These are phyloP conservation scores for Hippocampus barbouri DNA, from an alignment of 2,113 vertebrate genomes.

Conservation along the genomic window DNA sequence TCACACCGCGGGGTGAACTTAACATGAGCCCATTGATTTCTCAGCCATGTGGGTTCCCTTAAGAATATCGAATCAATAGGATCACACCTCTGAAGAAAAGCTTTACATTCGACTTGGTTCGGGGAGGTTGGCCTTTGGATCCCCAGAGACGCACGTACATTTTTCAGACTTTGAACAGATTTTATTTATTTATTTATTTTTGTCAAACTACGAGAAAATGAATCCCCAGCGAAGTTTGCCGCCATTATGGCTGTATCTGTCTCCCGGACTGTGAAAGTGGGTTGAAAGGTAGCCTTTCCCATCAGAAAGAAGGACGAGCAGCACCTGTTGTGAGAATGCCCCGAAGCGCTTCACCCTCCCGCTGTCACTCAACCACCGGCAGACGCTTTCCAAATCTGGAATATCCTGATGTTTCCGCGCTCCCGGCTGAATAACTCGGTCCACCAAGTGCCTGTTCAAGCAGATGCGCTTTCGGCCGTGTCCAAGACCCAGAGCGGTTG, in stretches of 20 bases:
- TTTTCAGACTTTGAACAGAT: background rate
- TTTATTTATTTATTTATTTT: background rate
- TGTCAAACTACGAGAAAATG: background rate
- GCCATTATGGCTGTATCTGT: background rate
- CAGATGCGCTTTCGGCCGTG: background rate
- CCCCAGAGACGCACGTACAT: background rate
- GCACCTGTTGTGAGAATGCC: background rate
- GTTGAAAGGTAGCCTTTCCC: background rate
- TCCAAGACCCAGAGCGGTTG: background rate
- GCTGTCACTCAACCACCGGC: slow-evolving; percentile 8
- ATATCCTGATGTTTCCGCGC: background rate
- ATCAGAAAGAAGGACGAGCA: background rate
- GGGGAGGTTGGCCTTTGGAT: background rate
- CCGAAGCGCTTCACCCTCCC: background rate
- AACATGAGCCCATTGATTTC: background rate
- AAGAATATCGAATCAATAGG: background rate
- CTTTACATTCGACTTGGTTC: background rate
- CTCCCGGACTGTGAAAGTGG: background rate
- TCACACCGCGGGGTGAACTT: background rate
- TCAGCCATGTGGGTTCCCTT: background rate
- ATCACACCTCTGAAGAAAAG: background rate
- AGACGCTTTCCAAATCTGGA: slow-evolving; percentile 1
- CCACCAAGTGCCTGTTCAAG: background rate
- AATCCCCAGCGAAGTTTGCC: background rate
- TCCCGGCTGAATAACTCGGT: background rate